Evolutionary conservation across 2,113 vertebrate species (phyloP), one percentile per base, ranked within the genome.

Genomic region (Catharus minimus): DNA sequence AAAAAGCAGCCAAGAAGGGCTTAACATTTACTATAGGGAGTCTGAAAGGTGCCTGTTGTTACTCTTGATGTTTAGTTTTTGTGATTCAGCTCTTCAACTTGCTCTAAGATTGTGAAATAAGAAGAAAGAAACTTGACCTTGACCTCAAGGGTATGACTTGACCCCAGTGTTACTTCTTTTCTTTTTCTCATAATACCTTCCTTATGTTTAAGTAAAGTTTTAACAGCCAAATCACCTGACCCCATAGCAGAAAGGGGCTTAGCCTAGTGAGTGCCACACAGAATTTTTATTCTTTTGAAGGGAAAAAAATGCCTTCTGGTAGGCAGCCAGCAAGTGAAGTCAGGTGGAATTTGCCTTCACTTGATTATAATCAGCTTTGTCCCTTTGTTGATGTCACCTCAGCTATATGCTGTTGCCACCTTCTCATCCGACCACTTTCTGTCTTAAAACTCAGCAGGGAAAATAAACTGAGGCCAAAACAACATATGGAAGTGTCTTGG

Each of bases 341-440:
- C 73, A 56, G 61, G 61, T 86, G 41, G 61, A 88, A 93, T 92
- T 81, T 89, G 81, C 44, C 73, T 93, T 94, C 81, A 72, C 66
- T 92, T 75, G 53, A 9, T 92, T 50, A 27, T 95, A 93, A 93
- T 89, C 72, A 79, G 74, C 81, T 93, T 92, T 90, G 65, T 86
- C 33, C 73, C 23, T 72, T 82, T 81, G 49, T 62, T 72, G 86
- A 46, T 93, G 78, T 74, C 50, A 79, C 33, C 33, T 76, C 65
- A 84, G 62, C 65, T 80, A 19, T 84, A 58, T 33, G 0, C 38
- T 68, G 24, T 60, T 90, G 49, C 53, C 78, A 50, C 39, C 49
- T 52, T 82, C 33, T 85, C 46, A 57, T 75, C 57, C 9, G 5
- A 36, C n/a, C 16, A 20, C n/a, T 83, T 80, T 14, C 24, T 60